These are phyloP conservation scores for Pseudorhombus dupliciocellatus DNA, from an alignment of 2,113 vertebrate genomes.

Conservation along the genomic window DNA sequence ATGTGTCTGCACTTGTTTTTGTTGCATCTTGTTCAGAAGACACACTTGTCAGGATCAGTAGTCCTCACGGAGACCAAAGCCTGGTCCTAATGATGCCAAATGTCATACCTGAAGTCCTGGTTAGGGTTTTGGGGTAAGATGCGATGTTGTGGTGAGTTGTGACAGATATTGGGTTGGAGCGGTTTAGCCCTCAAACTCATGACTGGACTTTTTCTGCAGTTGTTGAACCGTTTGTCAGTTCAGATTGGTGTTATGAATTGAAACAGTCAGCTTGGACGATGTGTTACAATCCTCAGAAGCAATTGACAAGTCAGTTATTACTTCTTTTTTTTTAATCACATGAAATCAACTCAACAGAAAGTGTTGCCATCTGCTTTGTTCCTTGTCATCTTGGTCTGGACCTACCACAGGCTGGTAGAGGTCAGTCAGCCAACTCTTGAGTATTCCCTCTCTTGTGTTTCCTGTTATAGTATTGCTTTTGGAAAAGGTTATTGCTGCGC, in stretches of 20 bases:
- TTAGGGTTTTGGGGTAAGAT: background rate
- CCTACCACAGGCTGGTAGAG: conserved; percentile 36
- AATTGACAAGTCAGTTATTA: background rate
- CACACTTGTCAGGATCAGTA: background rate
- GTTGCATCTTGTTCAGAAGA: background rate
- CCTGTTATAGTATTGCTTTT: conserved; percentile 30
- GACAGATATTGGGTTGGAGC: background rate
- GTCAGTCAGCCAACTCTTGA: conserved; percentile 6
- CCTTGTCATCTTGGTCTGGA: background rate
- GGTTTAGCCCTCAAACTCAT: background rate
- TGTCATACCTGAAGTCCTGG: background rate
- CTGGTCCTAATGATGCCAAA: background rate
- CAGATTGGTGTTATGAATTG: conserved; percentile 9
- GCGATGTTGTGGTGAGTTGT: background rate
- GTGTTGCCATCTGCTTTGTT: conserved; percentile 2
- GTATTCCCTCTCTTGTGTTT: conserved; percentile 11
- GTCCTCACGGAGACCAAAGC: no score
- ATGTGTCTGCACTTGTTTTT: background rate
- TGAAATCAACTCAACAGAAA: conserved; percentile 35
- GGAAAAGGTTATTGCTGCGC: conserved; percentile 19
- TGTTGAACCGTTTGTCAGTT: conserved; percentile 10
- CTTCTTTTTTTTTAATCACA: background rate
- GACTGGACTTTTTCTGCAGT: background rate
- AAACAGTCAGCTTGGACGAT: background rate
- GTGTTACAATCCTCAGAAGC: background rate